Evolutionary conservation across 2,888 invertebrate species (phyloP).

Genomic region (Ichneumoninae sp.): DNA sequence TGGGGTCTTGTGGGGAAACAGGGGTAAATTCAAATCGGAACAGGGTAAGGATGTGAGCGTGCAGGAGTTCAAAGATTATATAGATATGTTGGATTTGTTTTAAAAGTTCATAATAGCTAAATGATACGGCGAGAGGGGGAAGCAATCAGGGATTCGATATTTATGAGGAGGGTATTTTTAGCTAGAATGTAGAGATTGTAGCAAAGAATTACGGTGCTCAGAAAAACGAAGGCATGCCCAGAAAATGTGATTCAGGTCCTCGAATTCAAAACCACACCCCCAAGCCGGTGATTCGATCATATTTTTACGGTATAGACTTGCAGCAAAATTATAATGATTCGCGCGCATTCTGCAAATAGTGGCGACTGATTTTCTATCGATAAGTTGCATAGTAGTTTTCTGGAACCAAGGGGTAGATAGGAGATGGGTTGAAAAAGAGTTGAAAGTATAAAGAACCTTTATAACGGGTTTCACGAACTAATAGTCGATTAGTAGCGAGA

Average conservation of each 20-base stretch:
- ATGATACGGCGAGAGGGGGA: background rate
- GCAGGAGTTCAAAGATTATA: background rate
- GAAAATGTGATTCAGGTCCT: slow-evolving; percentile 3
- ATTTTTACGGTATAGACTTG: slow-evolving; percentile 9
- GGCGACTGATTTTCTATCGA: slow-evolving; percentile 16
- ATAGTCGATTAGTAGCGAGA: background rate
- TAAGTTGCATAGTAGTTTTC: background rate
- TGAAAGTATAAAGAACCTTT: slow-evolving; percentile 22
- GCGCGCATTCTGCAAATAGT: slow-evolving; percentile 32
- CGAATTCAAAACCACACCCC: background rate
- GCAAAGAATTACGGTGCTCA: background rate
- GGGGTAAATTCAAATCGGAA: no score
- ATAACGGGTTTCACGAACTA: background rate
- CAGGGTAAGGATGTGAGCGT: no score
- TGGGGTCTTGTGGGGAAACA: no score
- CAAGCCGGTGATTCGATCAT: background rate
- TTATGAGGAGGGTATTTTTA: background rate
- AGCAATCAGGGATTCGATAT: background rate
- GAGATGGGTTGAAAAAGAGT: background rate
- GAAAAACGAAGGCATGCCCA: background rate
- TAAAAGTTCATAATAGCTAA: background rate
- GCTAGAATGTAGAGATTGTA: background rate
- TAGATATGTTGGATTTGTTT: background rate
- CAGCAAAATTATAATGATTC: background rate
- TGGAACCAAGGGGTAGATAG: background rate